Base-by-base conservation (phyloP, 2,797 vertebrate species). In the Sebastes hopkinsi region DNA sequence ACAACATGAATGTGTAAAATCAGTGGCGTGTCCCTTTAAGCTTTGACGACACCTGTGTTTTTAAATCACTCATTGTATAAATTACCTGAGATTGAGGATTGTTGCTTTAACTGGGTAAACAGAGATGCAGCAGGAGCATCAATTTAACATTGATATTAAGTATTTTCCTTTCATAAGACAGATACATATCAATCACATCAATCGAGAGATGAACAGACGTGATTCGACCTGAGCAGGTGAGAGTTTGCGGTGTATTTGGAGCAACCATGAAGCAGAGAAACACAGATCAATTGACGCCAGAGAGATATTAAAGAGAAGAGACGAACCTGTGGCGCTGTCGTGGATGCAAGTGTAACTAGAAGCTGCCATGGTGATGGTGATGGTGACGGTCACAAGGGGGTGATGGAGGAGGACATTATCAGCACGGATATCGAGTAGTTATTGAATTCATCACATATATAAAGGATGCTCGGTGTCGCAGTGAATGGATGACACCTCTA, bases 281-380 rank as follows among this genome's bases (percentile, higher is more conserved):
- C 25, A 30, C 20, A 30, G 8, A 12, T 3, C 1, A 0, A 1
- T 0, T 16, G 75, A 46, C 23, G 25, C 36, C 50, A 8, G 0
- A 1, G 2, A 60, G 14, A 74, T 4, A 38, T 38, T 14, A 27
- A 14, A 11, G 8, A 16, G 1, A 4, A 7, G 3, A 8, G 12
- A 68, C 68, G 3, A 50, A 95, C 95, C 95, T 94, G 94, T 62
- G 79, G 80, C 80, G 68, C 55, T 68, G 80, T 93, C 90, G 8
- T 82, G 89, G 80, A 68, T 71, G 88, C 80, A 82, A 42, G 77
- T 78, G 87, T 75, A 82, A 54, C 77, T 68, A 2, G 87, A 79
- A 60, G 92, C 81, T 20, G 89, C 90, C 94, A 95, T 95, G 68
- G 5, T 25, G 87, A 70, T 10, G 42, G 42, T 18, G 42, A 42